Evolutionary conservation across 1,140 invertebrate genomes (phyloP).

Genomic region (Proctacanthus coquilletti): DNA sequence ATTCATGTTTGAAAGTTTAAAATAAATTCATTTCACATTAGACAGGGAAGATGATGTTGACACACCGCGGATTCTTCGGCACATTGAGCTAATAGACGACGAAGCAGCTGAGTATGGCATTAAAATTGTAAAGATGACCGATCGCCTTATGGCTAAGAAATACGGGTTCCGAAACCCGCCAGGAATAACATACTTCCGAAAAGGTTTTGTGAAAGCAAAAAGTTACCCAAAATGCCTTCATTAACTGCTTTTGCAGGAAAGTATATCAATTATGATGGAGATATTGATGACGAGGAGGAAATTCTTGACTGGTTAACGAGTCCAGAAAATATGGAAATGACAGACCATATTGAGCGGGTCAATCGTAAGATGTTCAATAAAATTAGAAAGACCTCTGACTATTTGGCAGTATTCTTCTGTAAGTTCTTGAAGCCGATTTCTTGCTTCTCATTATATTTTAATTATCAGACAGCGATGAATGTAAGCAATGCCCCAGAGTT

Average conservation of each 20-base stretch:
- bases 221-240: neutral
- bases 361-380: slow-evolving; percentile 89
- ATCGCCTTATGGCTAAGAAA: slow-evolving; percentile 86
- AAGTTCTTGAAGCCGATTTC: slow-evolving; percentile 32
- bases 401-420: slow-evolving; percentile 92
- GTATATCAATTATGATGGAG: slow-evolving; percentile 81
- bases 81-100: slow-evolving; percentile 81
- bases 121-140: slow-evolving; percentile 78
- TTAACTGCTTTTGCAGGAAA: slow-evolving; percentile 34
- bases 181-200: slow-evolving; percentile 80
- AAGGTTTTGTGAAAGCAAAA: no score
- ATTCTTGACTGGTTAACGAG: slow-evolving; percentile 86
- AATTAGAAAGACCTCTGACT: slow-evolving; percentile 76
- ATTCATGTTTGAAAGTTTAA: neutral
- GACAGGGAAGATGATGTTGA: slow-evolving; percentile 71
- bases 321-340: slow-evolving; percentile 87
- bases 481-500: slow-evolving; percentile 82
- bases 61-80: slow-evolving; percentile 55
- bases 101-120: slow-evolving; percentile 85
- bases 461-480: slow-evolving; percentile 74
- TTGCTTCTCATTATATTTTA: neutral
- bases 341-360: slow-evolving; percentile 83
- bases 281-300: slow-evolving; percentile 86
- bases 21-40: slow-evolving; percentile 26
- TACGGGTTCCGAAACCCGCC: slow-evolving; percentile 80